These are phyloP conservation scores for Cephus cinctus DNA, from an alignment of 1,140 invertebrate genomes.

Conservation along the genomic window DNA sequence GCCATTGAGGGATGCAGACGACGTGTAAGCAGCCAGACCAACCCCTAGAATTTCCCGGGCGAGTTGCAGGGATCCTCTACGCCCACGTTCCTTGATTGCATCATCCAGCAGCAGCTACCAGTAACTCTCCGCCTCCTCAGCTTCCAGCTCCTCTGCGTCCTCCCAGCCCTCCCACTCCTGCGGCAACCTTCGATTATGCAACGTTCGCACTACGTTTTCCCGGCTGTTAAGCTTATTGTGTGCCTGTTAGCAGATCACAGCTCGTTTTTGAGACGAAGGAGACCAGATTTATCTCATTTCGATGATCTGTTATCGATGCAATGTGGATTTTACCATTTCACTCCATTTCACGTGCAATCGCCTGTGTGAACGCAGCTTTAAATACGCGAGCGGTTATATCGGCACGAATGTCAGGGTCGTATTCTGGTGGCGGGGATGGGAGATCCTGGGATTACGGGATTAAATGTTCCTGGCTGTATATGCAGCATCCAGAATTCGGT, in stretches of 20 bases:
- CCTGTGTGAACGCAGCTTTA: neutral
- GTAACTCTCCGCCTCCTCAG: conserved; percentile 2
- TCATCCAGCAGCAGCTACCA: conserved; percentile 5
- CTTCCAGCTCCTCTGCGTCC: neutral
- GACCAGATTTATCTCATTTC: too few relatives aligned
- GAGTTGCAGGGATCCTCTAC: conserved; percentile 19
- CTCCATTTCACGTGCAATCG: neutral
- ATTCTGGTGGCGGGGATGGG: too few relatives aligned
- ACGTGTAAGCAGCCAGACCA: too few relatives aligned
- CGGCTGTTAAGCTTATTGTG: too few relatives aligned
- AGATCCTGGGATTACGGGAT: too few relatives aligned
- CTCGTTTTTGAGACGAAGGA: too few relatives aligned
- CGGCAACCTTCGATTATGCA: too few relatives aligned
- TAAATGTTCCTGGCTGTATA: too few relatives aligned
- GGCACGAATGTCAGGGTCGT: conserved; percentile 31
- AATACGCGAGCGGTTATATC: conserved; percentile 4
- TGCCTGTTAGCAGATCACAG: too few relatives aligned
- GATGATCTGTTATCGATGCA: too few relatives aligned
- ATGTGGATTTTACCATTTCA: neutral
- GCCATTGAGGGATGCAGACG: neutral
- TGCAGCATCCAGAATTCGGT: too few relatives aligned
- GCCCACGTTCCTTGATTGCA: conserved; percentile 21
- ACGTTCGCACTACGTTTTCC: too few relatives aligned
- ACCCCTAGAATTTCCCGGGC: conserved; percentile 27
- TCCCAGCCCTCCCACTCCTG: neutral